These are phyloP conservation scores for Mechanitis messenoides DNA, from an alignment of 2,888 invertebrate genomes.

Conservation along the genomic window DNA sequence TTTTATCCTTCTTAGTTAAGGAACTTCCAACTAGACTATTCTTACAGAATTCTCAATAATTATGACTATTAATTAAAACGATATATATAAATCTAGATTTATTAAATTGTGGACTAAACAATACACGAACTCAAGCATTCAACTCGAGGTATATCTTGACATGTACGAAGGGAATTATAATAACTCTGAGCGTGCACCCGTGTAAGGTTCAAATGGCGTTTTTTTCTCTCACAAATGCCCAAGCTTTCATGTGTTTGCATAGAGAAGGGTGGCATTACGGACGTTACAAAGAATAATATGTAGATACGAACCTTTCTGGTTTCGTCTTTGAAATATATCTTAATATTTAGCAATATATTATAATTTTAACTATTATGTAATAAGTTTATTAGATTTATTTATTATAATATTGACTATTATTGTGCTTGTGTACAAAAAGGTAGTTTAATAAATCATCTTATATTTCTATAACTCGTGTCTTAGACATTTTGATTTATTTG, in stretches of 20 bases:
- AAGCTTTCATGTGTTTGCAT: constrained; percentile 46
- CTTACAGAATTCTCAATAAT: too few species aligned
- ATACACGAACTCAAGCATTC: constrained; percentile 1
- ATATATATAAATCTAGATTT: background rate
- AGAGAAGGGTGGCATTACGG: constrained; percentile 36
- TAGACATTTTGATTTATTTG: background rate
- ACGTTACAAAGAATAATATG: constrained; percentile 21
- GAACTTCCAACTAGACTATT: too few species aligned
- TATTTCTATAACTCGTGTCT: too few species aligned
- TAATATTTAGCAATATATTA: too few species aligned
- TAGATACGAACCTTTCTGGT: constrained; percentile 9
- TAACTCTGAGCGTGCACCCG: constrained; percentile 25
- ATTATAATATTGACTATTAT: too few species aligned
- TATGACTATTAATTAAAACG: too few species aligned
- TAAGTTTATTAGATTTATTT: too few species aligned
- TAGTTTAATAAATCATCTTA: too few species aligned
- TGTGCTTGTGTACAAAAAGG: too few species aligned
- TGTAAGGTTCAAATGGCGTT: constrained; percentile 25
- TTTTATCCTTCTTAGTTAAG: too few species aligned
- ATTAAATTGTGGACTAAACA: background rate
- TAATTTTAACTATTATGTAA: too few species aligned
- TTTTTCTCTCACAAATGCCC: constrained; percentile 38
- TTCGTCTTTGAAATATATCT: background rate
- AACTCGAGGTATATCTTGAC: constrained; percentile 11
- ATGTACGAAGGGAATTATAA: constrained; percentile 24